phyloP scores from a whole-genome alignment of 2,888 invertebrate genomes.

The Megamerina dolium region DNA sequence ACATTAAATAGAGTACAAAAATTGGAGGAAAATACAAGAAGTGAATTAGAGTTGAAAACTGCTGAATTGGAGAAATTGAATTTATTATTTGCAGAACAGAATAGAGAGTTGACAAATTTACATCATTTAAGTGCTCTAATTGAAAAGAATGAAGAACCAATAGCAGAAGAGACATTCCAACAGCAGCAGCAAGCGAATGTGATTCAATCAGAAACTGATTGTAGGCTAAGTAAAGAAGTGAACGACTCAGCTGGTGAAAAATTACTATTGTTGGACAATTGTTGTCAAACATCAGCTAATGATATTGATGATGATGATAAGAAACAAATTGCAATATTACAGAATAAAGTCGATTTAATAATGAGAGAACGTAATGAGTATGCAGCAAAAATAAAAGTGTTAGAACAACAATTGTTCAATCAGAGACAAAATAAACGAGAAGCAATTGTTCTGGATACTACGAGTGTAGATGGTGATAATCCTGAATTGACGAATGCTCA shows the following conservation, averaged over 20 bases:
- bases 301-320: slow-evolving; percentile 15
- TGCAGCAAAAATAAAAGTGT: slow-evolving; percentile 8
- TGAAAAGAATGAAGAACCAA: not conserved
- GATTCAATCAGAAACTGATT: no score
- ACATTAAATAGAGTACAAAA: slow-evolving; percentile 27
- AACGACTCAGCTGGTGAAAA: slow-evolving; percentile 8
- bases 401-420: slow-evolving; percentile 17
- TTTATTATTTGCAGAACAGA: slow-evolving; percentile 37
- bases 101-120: slow-evolving; percentile 27
- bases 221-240: slow-evolving; percentile 8
- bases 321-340: slow-evolving; percentile 21
- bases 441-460: slow-evolving; percentile 16
- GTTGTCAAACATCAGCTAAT: slow-evolving; percentile 12
- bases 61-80: slow-evolving; percentile 39
- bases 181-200: slow-evolving; percentile 20
- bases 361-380: slow-evolving; percentile 14
- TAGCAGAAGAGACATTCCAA: slow-evolving; percentile 25
- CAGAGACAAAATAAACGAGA: slow-evolving; percentile 17
- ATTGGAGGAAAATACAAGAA: slow-evolving; percentile 28
- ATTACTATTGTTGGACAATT: not conserved
- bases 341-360: slow-evolving; percentile 26
- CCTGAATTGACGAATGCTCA: slow-evolving; percentile 15
- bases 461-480: not conserved
- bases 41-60: slow-evolving; percentile 27
- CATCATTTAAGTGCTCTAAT: not conserved